A percentile compares a stretch with the other conserved stretches of the same genome.
Conservation (phyloP, 2,888 invertebrate species). For the Drosophila macrospina region DNA sequence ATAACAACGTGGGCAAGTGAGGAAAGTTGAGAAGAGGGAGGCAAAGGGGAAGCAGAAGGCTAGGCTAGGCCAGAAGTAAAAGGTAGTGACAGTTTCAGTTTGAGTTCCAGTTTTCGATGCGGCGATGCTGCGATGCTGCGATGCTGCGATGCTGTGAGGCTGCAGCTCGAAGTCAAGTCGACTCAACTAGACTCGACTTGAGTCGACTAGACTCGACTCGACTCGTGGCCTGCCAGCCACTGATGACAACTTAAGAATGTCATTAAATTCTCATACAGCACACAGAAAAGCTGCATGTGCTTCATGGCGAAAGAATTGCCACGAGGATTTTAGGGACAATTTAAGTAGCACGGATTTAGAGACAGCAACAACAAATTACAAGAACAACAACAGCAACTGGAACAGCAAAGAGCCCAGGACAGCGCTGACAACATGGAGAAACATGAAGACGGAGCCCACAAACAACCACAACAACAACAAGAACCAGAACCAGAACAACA, state of each 20-base stretch:
- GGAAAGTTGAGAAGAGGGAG: too few relatives aligned
- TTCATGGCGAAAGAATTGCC: conserved; percentile 79
- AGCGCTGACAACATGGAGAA: conserved; percentile 68
- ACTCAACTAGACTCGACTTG: conserved; percentile 13
- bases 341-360: conserved; percentile 82
- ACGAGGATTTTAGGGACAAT: conserved; percentile 82
- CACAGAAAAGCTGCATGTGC: conserved; percentile 79
- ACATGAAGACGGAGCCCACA: conserved; percentile 69
- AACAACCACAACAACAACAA: conserved; percentile 56
- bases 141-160: too few relatives aligned
- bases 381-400: conserved; percentile 21
- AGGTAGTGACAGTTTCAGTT: conserved; percentile 34
- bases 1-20: conserved; percentile 50
- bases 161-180: conserved; percentile 9
- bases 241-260: conserved; percentile 84
- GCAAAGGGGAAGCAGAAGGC: conserved; percentile 28
- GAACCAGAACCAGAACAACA: conserved; percentile 29
- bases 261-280: conserved; percentile 81
- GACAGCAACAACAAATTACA: conserved; percentile 58
- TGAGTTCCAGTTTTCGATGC: conserved; percentile 29
- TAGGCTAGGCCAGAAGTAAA: conserved; percentile 10
- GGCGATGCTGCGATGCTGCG: conserved; percentile 21
- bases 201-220: conserved; percentile 34
- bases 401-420: conserved; percentile 22
- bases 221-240: conserved; percentile 63